Percentiles rank a stretch among this genome's conserved stretches.
Evolutionary conservation across 2,888 invertebrate genomes (phyloP).

Genomic region (Stenodera caucasica): DNA sequence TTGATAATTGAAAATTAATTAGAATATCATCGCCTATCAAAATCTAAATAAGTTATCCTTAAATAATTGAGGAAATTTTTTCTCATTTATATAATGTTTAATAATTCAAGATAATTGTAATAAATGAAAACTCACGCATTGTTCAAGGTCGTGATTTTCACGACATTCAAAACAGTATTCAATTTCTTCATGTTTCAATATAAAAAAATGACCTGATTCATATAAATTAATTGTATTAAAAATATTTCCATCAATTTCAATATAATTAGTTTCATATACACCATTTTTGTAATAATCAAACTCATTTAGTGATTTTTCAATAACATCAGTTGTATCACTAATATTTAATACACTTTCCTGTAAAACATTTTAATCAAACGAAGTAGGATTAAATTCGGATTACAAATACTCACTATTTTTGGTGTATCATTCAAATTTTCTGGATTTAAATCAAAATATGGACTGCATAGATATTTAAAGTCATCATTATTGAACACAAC

Average conservation of each 20-base stretch:
- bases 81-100: no score
- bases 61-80: no score
- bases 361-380: background rate
- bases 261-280: slow-evolving; percentile 22
- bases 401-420: background rate
- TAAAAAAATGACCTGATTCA: slow-evolving; percentile 32
- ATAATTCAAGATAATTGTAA: background rate
- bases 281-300: slow-evolving; percentile 12
- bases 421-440: background rate
- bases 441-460: background rate
- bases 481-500: background rate
- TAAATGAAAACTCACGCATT: slow-evolving; percentile 33
- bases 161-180: slow-evolving; percentile 30
- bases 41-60: no score
- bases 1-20: no score
- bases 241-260: slow-evolving; percentile 16
- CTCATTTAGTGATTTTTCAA: slow-evolving; percentile 5
- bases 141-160: slow-evolving; percentile 27
- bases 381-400: background rate
- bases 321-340: slow-evolving; percentile 1
- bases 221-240: slow-evolving; percentile 28
- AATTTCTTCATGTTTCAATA: slow-evolving; percentile 20
- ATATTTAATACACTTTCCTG: background rate
- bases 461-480: background rate
- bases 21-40: no score